phyloP scores from a whole-genome alignment of 2,888 invertebrate species.

The Agonum fuliginosum region DNA sequence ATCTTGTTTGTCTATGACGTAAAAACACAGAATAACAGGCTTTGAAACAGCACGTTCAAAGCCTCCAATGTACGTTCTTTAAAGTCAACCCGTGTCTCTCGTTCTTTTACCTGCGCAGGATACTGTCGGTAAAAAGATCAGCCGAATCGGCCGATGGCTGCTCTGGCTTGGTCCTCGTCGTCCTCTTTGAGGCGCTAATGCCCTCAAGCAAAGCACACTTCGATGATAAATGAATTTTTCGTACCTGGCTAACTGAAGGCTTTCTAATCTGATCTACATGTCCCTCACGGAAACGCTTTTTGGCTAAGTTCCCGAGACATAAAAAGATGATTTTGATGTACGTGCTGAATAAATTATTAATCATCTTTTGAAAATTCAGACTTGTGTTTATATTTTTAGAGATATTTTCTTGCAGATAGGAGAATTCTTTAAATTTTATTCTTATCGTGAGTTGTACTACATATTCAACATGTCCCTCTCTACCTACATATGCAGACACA shows the following conservation, averaged over 20 bases:
- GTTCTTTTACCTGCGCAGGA: constrained; percentile 8
- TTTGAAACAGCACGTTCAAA: constrained; percentile 28
- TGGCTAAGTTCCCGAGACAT: neutral
- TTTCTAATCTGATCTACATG: constrained; percentile 29
- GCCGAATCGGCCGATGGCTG: neutral
- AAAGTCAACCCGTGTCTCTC: constrained; percentile 7
- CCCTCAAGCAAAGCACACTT: neutral
- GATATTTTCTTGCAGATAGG: too few relatives aligned
- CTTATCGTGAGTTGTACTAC: too few relatives aligned
- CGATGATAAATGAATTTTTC: constrained; percentile 39
- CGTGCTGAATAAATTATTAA: constrained; percentile 30
- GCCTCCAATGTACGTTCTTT: constrained; percentile 11
- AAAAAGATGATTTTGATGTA: neutral
- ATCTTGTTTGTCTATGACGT: neutral
- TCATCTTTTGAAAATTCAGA: neutral
- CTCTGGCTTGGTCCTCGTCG: neutral
- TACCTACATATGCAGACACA: too few relatives aligned
- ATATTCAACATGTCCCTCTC: too few relatives aligned
- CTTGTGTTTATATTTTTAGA: neutral
- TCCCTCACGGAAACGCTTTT: neutral
- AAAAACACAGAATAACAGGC: constrained; percentile 16
- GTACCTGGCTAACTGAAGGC: constrained; percentile 11
- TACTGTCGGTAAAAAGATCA: neutral
- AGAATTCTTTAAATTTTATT: too few relatives aligned
- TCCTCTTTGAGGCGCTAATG: constrained; percentile 3